Evolutionary conservation across 2,888 invertebrate genomes (phyloP), one percentile per base, ranked within the genome.

Genomic region (Pecten maximus): DNA sequence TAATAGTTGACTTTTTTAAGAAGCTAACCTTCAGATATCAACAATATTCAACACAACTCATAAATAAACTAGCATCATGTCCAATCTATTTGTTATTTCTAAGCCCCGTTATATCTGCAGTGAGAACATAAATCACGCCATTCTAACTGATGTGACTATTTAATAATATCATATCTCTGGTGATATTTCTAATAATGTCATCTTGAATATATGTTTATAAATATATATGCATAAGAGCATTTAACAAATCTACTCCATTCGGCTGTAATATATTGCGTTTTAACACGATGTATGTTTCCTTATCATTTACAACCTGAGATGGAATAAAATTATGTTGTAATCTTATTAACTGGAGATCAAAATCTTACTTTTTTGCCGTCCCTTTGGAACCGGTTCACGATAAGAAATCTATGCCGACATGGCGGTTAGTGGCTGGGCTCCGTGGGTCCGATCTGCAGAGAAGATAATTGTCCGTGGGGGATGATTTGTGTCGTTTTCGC

Each of bases 321-420:
- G 74, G 74, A 74, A 74, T 74, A 74, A 74, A 74, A 74, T 74
- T 74, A 74, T 74, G 74, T 74, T 74, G 74, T 74, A 74, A 74
- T 74, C 74, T 74, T 74, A 74, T 74, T 74, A 74, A 74, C 74
- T 35, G 28, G 74, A 74, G 74, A 74, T 74, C 74, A 35, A 10
- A 74, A 74, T 74, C 74, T 74, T 74, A 74, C 74, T 74, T 74
- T 54, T 74, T 74, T 74, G 74, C 74, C 74, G 74, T 74, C 74
- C 74, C 74, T 74, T 74, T 74, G 74, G 74, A 74, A 74, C 74
- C 74, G 74, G 35, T 74, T 74, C 74, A 12, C 35, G 74, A 74
- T 74, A 74, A 74, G 74, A 74, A 74, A 28, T 74, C 74, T 74
- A 15, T 23, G 74, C 74, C 74, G 74, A 74, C 74, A 74, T 74